A percentile compares a stretch with the other conserved stretches of the same genome.
These are phyloP conservation scores for Drosophila nikananu DNA, from an alignment of 1,140 invertebrate genomes.

Conservation along the genomic window DNA sequence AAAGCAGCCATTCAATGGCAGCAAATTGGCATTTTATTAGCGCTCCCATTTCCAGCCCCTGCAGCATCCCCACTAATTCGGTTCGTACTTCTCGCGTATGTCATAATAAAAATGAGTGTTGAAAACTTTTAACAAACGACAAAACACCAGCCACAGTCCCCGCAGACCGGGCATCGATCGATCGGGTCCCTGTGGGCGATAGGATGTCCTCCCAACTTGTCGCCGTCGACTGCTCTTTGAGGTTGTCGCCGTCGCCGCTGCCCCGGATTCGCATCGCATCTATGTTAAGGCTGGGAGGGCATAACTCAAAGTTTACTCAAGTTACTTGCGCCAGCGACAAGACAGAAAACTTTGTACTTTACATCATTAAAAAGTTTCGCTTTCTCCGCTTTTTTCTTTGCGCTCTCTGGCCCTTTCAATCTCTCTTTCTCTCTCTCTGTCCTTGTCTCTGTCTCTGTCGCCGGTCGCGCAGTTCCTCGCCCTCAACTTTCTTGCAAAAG, in stretches of 20 bases:
- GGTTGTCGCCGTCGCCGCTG: constrained; percentile 55
- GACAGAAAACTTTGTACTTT: constrained; percentile 84
- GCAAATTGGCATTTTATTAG: constrained; percentile 84
- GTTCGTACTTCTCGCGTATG: constrained; percentile 61
- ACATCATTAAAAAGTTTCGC: constrained; percentile 84
- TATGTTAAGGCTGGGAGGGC: constrained; percentile 56
- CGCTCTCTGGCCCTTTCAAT: constrained; percentile 5
- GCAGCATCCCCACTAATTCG: constrained; percentile 58
- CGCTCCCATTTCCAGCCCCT: constrained; percentile 29
- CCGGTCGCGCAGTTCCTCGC: constrained; percentile 15
- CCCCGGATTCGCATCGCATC: constrained; percentile 51
- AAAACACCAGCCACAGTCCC: constrained; percentile 65
- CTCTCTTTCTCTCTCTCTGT: not conserved
- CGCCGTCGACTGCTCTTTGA: constrained; percentile 59
- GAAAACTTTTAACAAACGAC: constrained; percentile 82
- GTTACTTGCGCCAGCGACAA: constrained; percentile 82
- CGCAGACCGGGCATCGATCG: constrained; percentile 57
- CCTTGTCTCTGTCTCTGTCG: constrained; percentile 6
- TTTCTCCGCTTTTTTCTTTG: constrained; percentile 64
- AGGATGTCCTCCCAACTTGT: constrained; percentile 58
- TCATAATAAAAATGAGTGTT: constrained; percentile 81
- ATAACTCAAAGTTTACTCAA: constrained; percentile 84
- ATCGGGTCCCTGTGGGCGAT: constrained; percentile 54
- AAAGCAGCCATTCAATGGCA: constrained; percentile 79
- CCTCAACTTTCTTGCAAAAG: constrained; percentile 65